phyloP scores from a whole-genome alignment of 2,888 invertebrate species.

The Gnatocerus cornutus region DNA sequence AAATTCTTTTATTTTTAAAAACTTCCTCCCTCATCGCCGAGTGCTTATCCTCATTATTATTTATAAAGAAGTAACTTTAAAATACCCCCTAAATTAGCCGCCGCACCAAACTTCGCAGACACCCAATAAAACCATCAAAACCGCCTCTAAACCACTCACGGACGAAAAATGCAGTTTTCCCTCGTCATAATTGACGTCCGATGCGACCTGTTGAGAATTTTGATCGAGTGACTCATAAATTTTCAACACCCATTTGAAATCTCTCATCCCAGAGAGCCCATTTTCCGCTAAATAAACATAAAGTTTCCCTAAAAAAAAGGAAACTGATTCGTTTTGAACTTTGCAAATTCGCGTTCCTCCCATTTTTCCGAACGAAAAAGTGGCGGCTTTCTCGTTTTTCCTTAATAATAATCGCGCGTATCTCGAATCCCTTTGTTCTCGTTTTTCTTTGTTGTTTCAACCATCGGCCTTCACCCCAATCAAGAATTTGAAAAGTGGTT shows the following conservation, averaged over 20 bases:
- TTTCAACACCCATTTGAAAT: neutral
- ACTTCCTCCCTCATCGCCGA: too few relatives aligned
- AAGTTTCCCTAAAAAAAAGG: neutral
- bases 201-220: neutral
- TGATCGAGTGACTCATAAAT: neutral
- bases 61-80: too few relatives aligned
- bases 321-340: neutral
- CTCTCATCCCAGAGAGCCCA: neutral
- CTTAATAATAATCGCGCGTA: conserved; percentile 2
- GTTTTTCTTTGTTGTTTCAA: neutral
- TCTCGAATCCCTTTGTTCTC: conserved; percentile 7
- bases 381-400: neutral
- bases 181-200: neutral
- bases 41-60: too few relatives aligned
- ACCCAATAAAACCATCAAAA: too few relatives aligned
- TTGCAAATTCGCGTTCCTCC: neutral
- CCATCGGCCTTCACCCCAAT: neutral
- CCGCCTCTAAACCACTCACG: too few relatives aligned
- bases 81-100: too few relatives aligned
- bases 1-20: too few relatives aligned
- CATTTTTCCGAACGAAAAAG: neutral
- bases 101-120: too few relatives aligned
- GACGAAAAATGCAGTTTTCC: neutral
- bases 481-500: too few relatives aligned
- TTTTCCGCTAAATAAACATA: conserved; percentile 2